Conservation (phyloP, 2,113 vertebrate genomes). For the Python bivittatus region DNA sequence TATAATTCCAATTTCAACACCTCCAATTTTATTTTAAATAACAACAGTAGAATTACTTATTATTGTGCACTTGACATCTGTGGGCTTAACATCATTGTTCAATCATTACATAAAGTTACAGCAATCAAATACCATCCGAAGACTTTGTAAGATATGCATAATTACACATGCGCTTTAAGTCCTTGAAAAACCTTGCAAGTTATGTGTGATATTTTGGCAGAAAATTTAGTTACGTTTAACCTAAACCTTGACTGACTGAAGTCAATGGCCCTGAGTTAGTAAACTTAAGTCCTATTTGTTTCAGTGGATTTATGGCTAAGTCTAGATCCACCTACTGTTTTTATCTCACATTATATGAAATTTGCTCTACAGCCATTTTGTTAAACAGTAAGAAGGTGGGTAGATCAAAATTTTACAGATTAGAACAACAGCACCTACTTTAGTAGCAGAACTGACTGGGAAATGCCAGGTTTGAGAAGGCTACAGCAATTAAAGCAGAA, state of each 20-base stretch:
- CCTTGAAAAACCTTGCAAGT: not conserved
- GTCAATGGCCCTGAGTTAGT: not conserved
- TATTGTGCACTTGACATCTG: constrained; percentile 61
- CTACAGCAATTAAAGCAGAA: not conserved
- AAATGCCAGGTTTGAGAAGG: not conserved
- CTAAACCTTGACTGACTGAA: not conserved
- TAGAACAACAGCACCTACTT: not conserved
- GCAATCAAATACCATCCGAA: constrained; percentile 53
- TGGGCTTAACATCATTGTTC: constrained; percentile 52
- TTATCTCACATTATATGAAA: not conserved
- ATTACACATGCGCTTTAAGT: not conserved
- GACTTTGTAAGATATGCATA: constrained; percentile 19
- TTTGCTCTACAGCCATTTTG: not conserved
- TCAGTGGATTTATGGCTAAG: not conserved
- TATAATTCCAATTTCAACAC: constrained; percentile 64
- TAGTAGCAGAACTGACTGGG: not conserved
- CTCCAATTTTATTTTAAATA: constrained; percentile 53
- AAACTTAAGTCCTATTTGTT: not conserved
- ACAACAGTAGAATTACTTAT: constrained; percentile 60
- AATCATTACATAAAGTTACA: constrained; percentile 58
- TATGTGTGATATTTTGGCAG: not conserved
- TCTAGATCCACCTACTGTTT: not conserved
- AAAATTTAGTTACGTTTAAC: not conserved
- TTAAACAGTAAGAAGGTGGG: not conserved
- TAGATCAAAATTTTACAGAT: not conserved